Evolutionary conservation across 2,113 vertebrate genomes (phyloP).

Genomic region (Pavo muticus): DNA sequence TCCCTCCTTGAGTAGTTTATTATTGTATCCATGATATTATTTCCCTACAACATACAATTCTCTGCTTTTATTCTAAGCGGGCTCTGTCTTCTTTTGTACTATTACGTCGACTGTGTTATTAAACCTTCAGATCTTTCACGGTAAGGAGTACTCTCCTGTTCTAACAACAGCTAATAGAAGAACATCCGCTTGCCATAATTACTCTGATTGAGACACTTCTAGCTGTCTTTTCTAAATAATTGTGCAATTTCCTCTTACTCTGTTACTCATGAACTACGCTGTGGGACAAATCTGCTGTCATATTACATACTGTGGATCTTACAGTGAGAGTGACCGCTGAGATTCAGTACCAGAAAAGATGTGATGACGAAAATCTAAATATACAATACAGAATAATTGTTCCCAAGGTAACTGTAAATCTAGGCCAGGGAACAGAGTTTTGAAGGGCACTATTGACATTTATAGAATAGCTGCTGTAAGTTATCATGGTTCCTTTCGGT

Average conservation of each 20-base stretch:
- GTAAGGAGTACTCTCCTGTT: not conserved
- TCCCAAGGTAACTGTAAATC: constrained; percentile 37
- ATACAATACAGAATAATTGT: not conserved
- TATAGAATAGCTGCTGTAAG: not conserved
- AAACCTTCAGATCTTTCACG: not conserved
- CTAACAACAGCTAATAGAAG: not conserved
- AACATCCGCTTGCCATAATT: not conserved
- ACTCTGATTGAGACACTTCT: not conserved
- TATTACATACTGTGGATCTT: not conserved
- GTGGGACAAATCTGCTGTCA: not conserved
- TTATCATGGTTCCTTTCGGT: not conserved
- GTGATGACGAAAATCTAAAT: not conserved
- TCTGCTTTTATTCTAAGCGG: not conserved
- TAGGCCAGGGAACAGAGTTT: not conserved
- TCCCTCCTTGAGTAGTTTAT: not conserved
- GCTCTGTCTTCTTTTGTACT: not conserved
- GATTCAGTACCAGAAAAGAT: not conserved
- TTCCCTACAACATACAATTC: not conserved
- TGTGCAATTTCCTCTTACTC: not conserved
- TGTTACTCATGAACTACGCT: not conserved
- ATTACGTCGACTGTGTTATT: not conserved
- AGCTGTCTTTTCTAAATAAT: not conserved
- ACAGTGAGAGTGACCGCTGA: not conserved
- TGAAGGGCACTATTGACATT: not conserved
- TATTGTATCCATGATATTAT: not conserved